phyloP scores from a whole-genome alignment of 2,888 invertebrate genomes.

The Erpobdella octoculata region DNA sequence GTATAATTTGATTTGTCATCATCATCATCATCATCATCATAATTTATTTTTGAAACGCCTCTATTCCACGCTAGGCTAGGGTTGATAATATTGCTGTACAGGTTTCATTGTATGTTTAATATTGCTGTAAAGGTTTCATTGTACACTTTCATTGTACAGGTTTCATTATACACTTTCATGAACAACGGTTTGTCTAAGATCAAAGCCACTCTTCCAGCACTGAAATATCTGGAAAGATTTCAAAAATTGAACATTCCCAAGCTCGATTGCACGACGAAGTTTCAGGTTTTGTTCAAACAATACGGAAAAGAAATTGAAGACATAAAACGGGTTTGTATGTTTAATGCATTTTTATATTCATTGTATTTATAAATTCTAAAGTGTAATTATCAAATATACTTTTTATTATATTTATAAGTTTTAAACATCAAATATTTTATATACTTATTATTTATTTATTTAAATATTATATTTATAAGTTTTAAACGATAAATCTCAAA shows the following conservation, averaged over 20 bases:
- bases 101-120: too few species aligned
- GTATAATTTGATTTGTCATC: too few species aligned
- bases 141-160: conserved; percentile 35
- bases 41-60: too few species aligned
- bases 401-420: background rate
- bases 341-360: background rate
- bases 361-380: background rate
- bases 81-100: too few species aligned
- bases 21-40: too few species aligned
- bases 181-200: conserved; percentile 42
- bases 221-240: conserved; percentile 58
- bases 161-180: conserved; percentile 45
- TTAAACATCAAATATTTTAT: too few species aligned
- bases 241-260: conserved; percentile 66
- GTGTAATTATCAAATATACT: background rate
- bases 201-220: conserved; percentile 51
- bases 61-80: too few species aligned
- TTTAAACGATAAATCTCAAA: too few species aligned
- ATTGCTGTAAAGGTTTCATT: too few species aligned
- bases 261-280: conserved; percentile 66
- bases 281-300: conserved; percentile 40
- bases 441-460: too few species aligned
- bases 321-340: conserved; percentile 56
- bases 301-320: conserved; percentile 46
- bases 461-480: too few species aligned